Evolutionary conservation across 1,140 invertebrate species (phyloP).

Genomic region (Drosophila willistoni): DNA sequence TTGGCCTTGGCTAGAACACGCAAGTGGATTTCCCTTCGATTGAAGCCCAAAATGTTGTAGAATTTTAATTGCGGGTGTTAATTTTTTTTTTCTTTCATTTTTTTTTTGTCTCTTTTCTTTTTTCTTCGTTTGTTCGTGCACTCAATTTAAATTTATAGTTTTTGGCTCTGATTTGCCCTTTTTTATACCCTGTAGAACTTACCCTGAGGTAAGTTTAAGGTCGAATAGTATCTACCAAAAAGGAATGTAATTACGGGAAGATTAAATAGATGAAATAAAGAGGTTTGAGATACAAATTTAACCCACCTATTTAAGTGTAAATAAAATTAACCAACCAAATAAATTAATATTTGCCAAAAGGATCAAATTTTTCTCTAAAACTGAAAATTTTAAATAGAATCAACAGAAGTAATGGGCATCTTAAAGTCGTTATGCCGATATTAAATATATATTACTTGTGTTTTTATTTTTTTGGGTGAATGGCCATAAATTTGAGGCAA

Average conservation of each 20-base stretch:
- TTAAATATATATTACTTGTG: background rate
- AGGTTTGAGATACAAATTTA: no score
- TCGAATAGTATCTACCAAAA: background rate
- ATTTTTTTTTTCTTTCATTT: slow-evolving; percentile 41
- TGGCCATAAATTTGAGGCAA: slow-evolving; percentile 60
- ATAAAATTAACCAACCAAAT: no score
- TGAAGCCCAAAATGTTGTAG: slow-evolving; percentile 44
- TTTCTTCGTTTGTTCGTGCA: slow-evolving; percentile 41
- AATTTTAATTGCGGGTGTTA: slow-evolving; percentile 77
- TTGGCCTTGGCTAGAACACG: slow-evolving; percentile 28
- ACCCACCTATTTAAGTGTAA: no score
- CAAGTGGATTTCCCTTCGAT: slow-evolving; percentile 48
- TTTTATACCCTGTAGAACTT: background rate
- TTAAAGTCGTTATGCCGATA: background rate
- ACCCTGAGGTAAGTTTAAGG: background rate
- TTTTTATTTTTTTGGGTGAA: slow-evolving; percentile 32
- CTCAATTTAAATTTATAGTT: slow-evolving; percentile 70
- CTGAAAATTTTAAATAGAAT: background rate
- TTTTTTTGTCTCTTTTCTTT: background rate
- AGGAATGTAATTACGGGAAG: background rate
- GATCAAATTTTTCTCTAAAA: no score
- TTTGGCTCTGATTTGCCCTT: slow-evolving; percentile 11
- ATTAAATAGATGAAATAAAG: no score
- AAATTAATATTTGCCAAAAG: no score
- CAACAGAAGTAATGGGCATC: background rate